Base-by-base conservation (phyloP, 2,113 vertebrate species). In the Serilophus lunatus region DNA sequence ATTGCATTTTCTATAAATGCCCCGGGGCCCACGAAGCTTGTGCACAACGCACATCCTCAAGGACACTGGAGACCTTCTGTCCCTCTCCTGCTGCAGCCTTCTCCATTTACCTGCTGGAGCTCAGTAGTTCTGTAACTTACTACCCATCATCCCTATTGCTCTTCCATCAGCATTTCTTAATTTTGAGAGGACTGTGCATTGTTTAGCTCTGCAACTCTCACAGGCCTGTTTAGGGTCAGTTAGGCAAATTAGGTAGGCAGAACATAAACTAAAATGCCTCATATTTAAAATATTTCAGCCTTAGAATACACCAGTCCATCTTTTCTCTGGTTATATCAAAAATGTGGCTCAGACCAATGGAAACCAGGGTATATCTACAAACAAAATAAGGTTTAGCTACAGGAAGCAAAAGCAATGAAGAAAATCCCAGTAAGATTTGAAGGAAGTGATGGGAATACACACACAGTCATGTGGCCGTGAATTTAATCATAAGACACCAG, bases 141-240 rank as follows among this genome's bases (percentile, higher is more conserved):
- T 45, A 36, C 35, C 5, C 5, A 7, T 3, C 10, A 36, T 47
- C 36, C 0, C 0, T 24, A 24, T 13, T 78, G 33, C 28, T 88
- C 12, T 82, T 18, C 18, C 11, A 47, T 14, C 14, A 61, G 33
- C 7, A 49, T 4, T 44, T 85, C 38, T 38, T 3, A 26, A 59
- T 63, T 70, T 91, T 42, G 29, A 82, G 83, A 91, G 82, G 44
- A 76, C 2, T 45, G 2, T 49, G 17, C 29, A 15, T 18, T 3
- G 2, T 59, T 76, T 38, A 25, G 35, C 12, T 68, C 53, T 71
- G 18, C 14, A 71, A 24, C 14, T 40, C 38, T 54, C 26, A 29
- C 26, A 24, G 22, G 28, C 5, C 18, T 31, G 2, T n/a, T 63
- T 24, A n/a, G 13, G n/a, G 18, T 57, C 24, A 79, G 45, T 74